Percentiles rank a stretch among this genome's conserved stretches.
Conservation (phyloP, 2,888 invertebrate genomes). For the Oconnorella tubifera region DNA sequence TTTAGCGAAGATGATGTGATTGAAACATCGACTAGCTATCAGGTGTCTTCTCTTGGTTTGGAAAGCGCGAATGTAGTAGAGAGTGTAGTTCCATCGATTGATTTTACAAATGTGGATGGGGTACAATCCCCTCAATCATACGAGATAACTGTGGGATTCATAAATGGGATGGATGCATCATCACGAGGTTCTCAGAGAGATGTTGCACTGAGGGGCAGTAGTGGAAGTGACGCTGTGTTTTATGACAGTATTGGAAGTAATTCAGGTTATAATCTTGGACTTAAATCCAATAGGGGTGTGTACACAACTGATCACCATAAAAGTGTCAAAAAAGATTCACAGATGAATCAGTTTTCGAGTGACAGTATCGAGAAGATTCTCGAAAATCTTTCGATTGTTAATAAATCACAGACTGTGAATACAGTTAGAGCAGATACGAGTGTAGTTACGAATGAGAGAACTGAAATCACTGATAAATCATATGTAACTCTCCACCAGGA, state of each 20-base stretch:
- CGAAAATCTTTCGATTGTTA: too few species aligned
- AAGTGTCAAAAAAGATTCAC: too few species aligned
- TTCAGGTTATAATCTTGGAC: too few species aligned
- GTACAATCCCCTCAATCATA: too few species aligned
- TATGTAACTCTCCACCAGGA: too few species aligned
- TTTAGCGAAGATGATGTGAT: conserved; percentile 3
- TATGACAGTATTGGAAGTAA: not conserved
- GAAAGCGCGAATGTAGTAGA: not conserved
- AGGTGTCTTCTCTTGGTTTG: not conserved
- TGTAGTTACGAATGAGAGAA: not conserved
- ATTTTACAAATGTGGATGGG: too few species aligned
- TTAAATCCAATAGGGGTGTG: not conserved
- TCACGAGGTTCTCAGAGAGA: too few species aligned
- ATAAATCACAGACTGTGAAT: too few species aligned
- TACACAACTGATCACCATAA: not conserved
- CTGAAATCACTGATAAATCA: too few species aligned
- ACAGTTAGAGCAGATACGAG: not conserved
- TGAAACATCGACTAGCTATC: not conserved
- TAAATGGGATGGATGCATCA: not conserved
- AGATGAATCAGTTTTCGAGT: too few species aligned
- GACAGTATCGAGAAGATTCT: not conserved
- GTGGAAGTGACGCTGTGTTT: conserved; percentile 4
- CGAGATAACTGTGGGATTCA: too few species aligned
- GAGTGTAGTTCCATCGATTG: not conserved
- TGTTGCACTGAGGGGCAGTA: not conserved